Percentiles rank a stretch among this genome's conserved stretches.
Evolutionary conservation across 30 jellyfish, hydroid and myxozoan species (phyloP).

Genomic region (Hydractinia echinata): DNA sequence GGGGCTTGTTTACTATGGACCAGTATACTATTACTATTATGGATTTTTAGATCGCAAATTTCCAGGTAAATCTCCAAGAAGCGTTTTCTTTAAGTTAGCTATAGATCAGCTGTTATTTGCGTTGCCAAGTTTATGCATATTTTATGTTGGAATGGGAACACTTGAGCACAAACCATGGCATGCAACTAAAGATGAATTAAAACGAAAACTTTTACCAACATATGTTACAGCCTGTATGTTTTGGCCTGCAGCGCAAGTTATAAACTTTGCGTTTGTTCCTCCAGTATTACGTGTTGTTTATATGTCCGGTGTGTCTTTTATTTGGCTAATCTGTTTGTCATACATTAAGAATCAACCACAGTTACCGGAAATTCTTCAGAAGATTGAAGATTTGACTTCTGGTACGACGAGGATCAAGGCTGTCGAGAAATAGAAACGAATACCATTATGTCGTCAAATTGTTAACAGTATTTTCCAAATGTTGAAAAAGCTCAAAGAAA

Average conservation of each 20-base stretch:
- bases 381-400: conserved; percentile 22
- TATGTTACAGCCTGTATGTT: conserved; percentile 35
- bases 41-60: conserved; percentile 24
- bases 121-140: conserved; percentile 18
- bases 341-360: conserved; percentile 34
- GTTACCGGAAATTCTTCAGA: conserved; percentile 19
- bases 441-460: too few relatives aligned
- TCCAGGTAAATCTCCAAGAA: conserved; percentile 26
- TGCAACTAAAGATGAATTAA: conserved; percentile 4
- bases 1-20: conserved; percentile 41
- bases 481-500: too few relatives aligned
- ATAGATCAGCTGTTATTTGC: conserved; percentile 30
- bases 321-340: conserved; percentile 30
- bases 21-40: conserved; percentile 32
- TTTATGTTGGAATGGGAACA: conserved; percentile 23
- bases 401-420: neutral
- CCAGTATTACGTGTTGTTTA: conserved; percentile 18
- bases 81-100: conserved; percentile 8
- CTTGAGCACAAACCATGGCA: conserved; percentile 21
- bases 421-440: too few relatives aligned
- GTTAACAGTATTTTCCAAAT: too few relatives aligned
- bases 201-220: conserved; percentile 28
- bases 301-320: conserved; percentile 21
- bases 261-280: conserved; percentile 33
- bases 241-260: conserved; percentile 34